A percentile compares a stretch with the other conserved stretches of the same genome.
Conservation (phyloP, 2,888 invertebrate genomes). For the Ormyrus rosae region DNA sequence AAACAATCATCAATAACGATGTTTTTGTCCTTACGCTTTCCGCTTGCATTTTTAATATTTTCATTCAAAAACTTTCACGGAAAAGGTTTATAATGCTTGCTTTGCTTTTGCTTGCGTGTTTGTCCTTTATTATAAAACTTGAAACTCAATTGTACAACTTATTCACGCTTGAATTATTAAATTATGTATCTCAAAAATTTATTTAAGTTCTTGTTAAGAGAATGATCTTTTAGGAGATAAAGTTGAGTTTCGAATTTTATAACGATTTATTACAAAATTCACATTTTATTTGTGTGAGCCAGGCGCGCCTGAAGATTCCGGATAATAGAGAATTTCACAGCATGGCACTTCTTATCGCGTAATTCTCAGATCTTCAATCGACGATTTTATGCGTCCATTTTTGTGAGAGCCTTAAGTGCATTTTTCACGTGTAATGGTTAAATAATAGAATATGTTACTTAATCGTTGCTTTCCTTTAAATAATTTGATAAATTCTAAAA, state of each 20-base stretch:
- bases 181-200: neutral
- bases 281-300: conserved; percentile 55
- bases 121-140: conserved; percentile 16
- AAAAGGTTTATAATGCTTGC: conserved; percentile 45
- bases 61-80: conserved; percentile 18
- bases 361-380: conserved; percentile 54
- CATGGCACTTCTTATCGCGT: conserved; percentile 70
- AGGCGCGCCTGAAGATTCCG: conserved; percentile 53
- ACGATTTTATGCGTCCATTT: conserved; percentile 67
- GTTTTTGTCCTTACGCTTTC: conserved; percentile 39
- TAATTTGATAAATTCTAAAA: conserved; percentile 6
- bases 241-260: conserved; percentile 17
- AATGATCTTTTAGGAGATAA: neutral
- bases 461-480: neutral
- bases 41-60: conserved; percentile 17
- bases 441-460: neutral
- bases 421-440: conserved; percentile 41
- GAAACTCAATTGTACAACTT: neutral
- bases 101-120: conserved; percentile 34
- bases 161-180: neutral
- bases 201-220: neutral
- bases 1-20: conserved; percentile 38
- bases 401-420: conserved; percentile 72
- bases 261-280: conserved; percentile 7
- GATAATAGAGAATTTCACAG: conserved; percentile 68